Base-by-base conservation (phyloP, 1,140 invertebrate genomes). In the Dendroctonus ponderosae region DNA sequence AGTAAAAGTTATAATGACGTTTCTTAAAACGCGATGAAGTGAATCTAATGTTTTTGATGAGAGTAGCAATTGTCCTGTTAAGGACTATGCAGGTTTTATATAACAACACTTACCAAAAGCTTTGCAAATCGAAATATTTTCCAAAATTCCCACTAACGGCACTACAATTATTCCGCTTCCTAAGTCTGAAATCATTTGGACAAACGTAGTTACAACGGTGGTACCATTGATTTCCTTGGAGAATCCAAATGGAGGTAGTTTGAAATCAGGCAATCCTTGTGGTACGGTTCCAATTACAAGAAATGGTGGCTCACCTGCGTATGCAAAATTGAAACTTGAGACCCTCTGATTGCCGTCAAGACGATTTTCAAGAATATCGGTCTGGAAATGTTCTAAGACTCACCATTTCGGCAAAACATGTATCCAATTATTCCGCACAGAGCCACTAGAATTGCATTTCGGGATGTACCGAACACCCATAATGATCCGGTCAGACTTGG, bases 91-190 rank as follows among this genome's bases (percentile, higher is more conserved):
- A 26, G 26, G 26, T 26, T 46, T 9, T 46, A 46, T 46, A 2
- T 14, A 26, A 40, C 9, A 2, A 48, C 52, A 77, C 81, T 83
- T 79, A 87, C 87, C 83, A 75, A 91, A 91, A 8, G 90, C 90
- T 79, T 93, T 93, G 75, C 90, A 92, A 65, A 93, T 90, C 7
- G 91, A 87, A 57, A 93, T 90, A 70, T 91, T 89, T 76, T 94
- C 92, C 76, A 94, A 84, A 14, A 94, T 79, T 37, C 89, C 87
- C 66, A 94, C 86, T 9, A 94, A 78, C 0, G 92, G 91, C 44
- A 94, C 80, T n/a, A 94, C 88, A 51, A 93, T 79, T 49, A 94
- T 79, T 6, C 90, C 90, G 9, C 87, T 88, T 38, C 89, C 89
- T 70, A 92, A 79, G 74, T 89, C 86, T 12, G 85, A 80, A 38